Evolutionary conservation across 2,888 invertebrate species (phyloP).

Genomic region (Acleris laterana): DNA sequence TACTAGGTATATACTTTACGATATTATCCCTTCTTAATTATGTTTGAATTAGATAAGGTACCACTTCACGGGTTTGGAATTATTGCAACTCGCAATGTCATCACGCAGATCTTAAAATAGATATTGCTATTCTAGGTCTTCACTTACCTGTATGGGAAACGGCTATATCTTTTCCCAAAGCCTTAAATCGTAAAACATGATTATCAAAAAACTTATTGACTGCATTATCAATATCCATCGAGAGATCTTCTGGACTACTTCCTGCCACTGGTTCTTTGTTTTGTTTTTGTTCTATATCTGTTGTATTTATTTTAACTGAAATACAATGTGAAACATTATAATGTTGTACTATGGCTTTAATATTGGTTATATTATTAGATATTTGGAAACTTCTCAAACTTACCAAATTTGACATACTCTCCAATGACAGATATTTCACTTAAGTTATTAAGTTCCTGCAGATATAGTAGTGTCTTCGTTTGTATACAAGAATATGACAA

Average conservation of each 20-base stretch:
- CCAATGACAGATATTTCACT: constrained; percentile 83
- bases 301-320: constrained; percentile 62
- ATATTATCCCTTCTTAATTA: too few relatives aligned
- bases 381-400: constrained; percentile 47
- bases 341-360: not conserved
- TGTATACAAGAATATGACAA: constrained; percentile 84
- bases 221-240: constrained; percentile 76
- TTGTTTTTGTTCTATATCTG: constrained; percentile 43
- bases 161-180: constrained; percentile 63
- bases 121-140: not conserved
- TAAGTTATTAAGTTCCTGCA: constrained; percentile 80
- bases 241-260: constrained; percentile 59
- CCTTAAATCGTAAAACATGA: constrained; percentile 76
- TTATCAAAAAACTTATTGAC: constrained; percentile 84
- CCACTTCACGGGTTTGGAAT: too few relatives aligned
- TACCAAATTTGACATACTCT: constrained; percentile 82
- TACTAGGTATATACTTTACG: too few relatives aligned
- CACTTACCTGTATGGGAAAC: constrained; percentile 66
- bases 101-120: too few relatives aligned
- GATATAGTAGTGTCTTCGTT: constrained; percentile 82
- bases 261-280: constrained; percentile 40
- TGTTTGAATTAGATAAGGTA: too few relatives aligned
- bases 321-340: constrained; percentile 16
- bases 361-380: not conserved
- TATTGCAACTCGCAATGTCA: too few relatives aligned